Conservation (phyloP, 2,888 invertebrate genomes). For the Cephus pygmeus region DNA sequence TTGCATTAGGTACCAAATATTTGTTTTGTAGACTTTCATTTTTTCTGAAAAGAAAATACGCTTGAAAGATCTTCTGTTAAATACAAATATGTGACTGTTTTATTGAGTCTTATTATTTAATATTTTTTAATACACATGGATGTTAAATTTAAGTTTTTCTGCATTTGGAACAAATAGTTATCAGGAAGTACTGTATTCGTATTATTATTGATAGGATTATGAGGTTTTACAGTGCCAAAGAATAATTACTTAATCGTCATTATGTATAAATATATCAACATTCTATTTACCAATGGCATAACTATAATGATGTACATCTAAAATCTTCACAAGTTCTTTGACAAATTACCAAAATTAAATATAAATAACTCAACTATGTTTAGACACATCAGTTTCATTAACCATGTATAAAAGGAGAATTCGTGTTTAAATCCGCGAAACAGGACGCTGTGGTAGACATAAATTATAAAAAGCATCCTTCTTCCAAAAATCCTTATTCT, state of each 20-base stretch:
- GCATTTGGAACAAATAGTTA: not conserved
- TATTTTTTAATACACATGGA: not conserved
- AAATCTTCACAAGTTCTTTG: not conserved
- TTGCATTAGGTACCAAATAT: not conserved
- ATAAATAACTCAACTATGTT: not conserved
- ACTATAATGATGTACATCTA: not conserved
- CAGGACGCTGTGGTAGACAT: slow-evolving; percentile 86
- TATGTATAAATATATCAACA: not conserved
- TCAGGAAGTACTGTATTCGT: not conserved
- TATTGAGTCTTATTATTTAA: not conserved
- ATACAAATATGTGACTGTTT: not conserved
- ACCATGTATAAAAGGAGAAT: not conserved
- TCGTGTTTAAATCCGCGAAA: slow-evolving; percentile 37
- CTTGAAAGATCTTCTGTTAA: not conserved
- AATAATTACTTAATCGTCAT: not conserved
- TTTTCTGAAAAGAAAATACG: not conserved
- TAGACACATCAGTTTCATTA: not conserved
- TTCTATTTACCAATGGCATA: not conserved
- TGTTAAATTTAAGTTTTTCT: not conserved
- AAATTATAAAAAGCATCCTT: slow-evolving; percentile 95
- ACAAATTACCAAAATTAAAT: not conserved
- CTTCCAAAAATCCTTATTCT: slow-evolving; percentile 93
- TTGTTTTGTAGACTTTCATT: not conserved
- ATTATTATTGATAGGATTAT: not conserved
- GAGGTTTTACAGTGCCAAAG: not conserved